These are phyloP conservation scores for Polia nebulosa DNA, from an alignment of 2,888 invertebrate species.

Conservation along the genomic window DNA sequence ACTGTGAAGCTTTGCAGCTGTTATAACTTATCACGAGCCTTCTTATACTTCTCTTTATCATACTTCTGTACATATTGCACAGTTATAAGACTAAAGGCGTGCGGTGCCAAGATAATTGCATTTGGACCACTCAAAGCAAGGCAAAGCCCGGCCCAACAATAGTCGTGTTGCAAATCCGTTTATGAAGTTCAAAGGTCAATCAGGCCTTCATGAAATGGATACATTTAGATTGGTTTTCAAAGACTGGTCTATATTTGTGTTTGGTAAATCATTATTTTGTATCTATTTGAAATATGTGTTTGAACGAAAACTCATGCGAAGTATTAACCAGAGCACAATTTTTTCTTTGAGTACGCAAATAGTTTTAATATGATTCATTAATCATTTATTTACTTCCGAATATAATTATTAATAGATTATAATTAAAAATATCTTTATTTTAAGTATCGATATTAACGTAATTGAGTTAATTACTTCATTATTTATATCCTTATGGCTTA, in stretches of 20 bases:
- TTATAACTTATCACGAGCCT: not conserved
- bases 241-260: not conserved
- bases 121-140: slow-evolving; percentile 19
- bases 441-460: not conserved
- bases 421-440: not conserved
- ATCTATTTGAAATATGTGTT: not conserved
- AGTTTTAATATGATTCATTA: no score
- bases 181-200: slow-evolving; percentile 29
- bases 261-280: not conserved
- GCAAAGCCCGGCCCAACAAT: not conserved
- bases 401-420: not conserved
- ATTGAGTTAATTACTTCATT: not conserved
- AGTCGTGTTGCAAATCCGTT: slow-evolving; percentile 13
- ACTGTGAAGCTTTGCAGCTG: not conserved
- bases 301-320: no score
- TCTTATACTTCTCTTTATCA: not conserved
- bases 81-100: not conserved
- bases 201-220: not conserved
- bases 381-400: not conserved
- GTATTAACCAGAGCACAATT: no score
- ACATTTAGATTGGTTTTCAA: not conserved
- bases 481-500: not conserved
- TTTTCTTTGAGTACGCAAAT: no score
- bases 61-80: not conserved
- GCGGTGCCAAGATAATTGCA: not conserved